Evolutionary conservation across 2,113 vertebrate genomes (phyloP), one percentile per base, ranked within the genome.

Genomic region (Argyrosomus japonicus): DNA sequence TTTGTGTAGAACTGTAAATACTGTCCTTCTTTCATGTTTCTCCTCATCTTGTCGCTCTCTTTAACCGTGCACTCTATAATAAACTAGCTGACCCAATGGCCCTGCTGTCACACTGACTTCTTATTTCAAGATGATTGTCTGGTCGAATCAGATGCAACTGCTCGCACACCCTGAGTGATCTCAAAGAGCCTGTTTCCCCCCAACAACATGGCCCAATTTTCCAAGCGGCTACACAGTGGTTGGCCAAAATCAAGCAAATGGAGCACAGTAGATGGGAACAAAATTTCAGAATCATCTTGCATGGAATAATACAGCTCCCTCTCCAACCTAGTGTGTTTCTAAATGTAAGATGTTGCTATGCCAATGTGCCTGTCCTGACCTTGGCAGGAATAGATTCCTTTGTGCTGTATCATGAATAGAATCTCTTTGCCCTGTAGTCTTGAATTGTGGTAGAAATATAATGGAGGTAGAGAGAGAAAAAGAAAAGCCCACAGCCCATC

Each of bases 261-360:
- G 21, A 68, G 32, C 71, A 74, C 40, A 54, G 51, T 27, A 8
- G 18, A 23, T 64, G 50, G 51, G 58, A 62, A 58, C 18, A 3
- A 19, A 47, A 50, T 63, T 65, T 53, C 45, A 47, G 2, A 60
- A 56, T 56, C 2, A 29, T 67, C 17, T 50, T 60, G 48, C 8
- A 18, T 62, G n/a, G 2, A 4, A 14, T 29, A 63, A 65, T 36
- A 45, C 72, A 85, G 25, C 43, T 47, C 15, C 61, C n/a, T 19
- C 60, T 69, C 54, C 15, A n/a, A 53, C 6, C 19, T 0, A 50
- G 5, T 0, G 23, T 40, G 79, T 47, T 71, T 79, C 76, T 61
- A 71, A 76, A 84, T 84, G 25, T 69, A 76, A 84, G 60, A 71
- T 68, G 87, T 68, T 81, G 75, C 74, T 68, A 56, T 80, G 81